Conservation (phyloP, 1,140 invertebrate genomes). For the Ladona fulva region DNA sequence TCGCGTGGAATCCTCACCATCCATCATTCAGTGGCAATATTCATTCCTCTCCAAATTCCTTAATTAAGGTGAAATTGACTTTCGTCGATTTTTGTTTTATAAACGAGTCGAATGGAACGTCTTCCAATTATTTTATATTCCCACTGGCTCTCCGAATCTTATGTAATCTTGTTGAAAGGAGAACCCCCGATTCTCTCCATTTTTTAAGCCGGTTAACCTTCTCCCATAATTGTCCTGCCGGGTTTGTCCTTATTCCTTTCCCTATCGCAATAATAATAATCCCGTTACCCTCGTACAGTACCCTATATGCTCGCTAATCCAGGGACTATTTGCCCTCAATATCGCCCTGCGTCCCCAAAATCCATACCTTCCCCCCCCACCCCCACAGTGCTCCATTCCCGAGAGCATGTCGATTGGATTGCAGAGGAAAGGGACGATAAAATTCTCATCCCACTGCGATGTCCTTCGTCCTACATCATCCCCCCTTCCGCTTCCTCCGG, state of each 20-base stretch:
- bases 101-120: no score
- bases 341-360: not conserved
- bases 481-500: not conserved
- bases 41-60: no score
- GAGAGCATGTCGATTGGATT: not conserved
- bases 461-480: not conserved
- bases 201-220: not conserved
- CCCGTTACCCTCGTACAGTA: constrained; percentile 3
- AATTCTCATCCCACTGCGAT: not conserved
- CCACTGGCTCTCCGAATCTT: no score
- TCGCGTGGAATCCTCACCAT: no score
- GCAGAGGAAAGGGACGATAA: constrained; percentile 1
- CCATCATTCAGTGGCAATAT: no score
- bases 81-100: no score
- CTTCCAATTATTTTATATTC: no score
- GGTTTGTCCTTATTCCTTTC: not conserved
- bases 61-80: no score
- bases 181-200: no score
- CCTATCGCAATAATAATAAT: not conserved
- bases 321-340: not conserved
- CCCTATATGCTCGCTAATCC: not conserved
- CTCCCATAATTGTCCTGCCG: not conserved
- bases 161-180: no score
- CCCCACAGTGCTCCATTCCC: not conserved
- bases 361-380: not conserved